These are phyloP conservation scores for Oscheius sp. DNA, from an alignment of 2,888 invertebrate genomes.

Conservation along the genomic window DNA sequence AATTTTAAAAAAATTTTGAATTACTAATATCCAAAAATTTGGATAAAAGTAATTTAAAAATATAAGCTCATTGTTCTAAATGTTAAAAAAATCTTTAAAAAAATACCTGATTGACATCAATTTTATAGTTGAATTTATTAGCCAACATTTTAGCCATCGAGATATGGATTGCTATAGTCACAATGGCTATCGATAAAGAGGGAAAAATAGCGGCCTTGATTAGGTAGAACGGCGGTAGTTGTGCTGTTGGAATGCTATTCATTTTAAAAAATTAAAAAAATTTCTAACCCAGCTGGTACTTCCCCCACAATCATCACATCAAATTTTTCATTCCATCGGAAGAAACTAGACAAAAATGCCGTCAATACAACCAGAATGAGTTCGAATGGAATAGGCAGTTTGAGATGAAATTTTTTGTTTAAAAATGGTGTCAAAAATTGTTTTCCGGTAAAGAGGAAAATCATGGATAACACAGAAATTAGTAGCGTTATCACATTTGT, in stretches of 20 bases:
- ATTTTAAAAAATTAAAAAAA: neutral
- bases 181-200: constrained; percentile 72
- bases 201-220: constrained; percentile 73
- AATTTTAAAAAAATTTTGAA: neutral
- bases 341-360: neutral
- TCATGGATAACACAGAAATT: constrained; percentile 73
- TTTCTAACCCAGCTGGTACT: constrained; percentile 28
- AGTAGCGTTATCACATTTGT: constrained; percentile 74
- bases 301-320: constrained; percentile 18
- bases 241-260: constrained; percentile 52
- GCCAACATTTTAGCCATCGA: constrained; percentile 73
- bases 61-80: neutral
- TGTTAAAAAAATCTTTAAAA: neutral
- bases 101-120: constrained; percentile 74
- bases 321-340: constrained; percentile 5
- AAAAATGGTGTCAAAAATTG: constrained; percentile 72
- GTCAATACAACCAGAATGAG: constrained; percentile 55
- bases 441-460: constrained; percentile 70
- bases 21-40: too few species aligned
- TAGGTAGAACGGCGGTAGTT: constrained; percentile 57
- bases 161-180: constrained; percentile 73
- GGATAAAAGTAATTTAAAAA: too few species aligned
- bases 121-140: constrained; percentile 72
- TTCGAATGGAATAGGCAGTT: constrained; percentile 71
- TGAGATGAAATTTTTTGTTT: constrained; percentile 66